Evolutionary conservation across 2,113 vertebrate genomes (phyloP), one percentile per base, ranked within the genome.

Genomic region (Notothenia rossii): DNA sequence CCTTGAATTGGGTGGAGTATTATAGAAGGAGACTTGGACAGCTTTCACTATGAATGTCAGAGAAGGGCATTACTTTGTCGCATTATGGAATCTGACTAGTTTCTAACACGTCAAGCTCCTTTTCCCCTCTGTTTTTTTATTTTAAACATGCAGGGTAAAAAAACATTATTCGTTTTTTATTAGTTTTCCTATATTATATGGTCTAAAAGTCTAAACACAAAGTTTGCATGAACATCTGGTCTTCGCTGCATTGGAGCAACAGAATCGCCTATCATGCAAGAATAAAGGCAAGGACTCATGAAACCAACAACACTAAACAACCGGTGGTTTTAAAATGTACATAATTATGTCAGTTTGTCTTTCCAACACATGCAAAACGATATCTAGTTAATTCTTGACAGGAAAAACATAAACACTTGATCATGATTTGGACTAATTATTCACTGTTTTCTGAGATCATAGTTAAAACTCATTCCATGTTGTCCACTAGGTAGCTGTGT

Each of bases 1-100:
- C 80, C 85, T 89, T 13, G 78, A 88, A 89, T 79, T 88, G 77
- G 79, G 79, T 91, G 29, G 71, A 79, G 68, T 82, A 75, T 83
- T 89, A 84, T 48, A 51, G 20, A 15, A 20, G 50, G 14, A 48
- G 33, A 66, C 53, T 80, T 83, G 67, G 71, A 74, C 66, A 77
- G 33, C 40, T 50, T 74, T 86, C 17, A 20, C 58, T 65, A 67
- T 71, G 62, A 86, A 80, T 87, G 81, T 92, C 92, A 91, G 85
- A 80, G 80, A 79, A 68, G 86, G 92, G 88, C 92, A 93, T 92
- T 92, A 91, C 17, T 18, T 77, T 62, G 12, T 85, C 77, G 67
- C 29, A 78, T 17, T 79, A 54, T 81, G 87, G 49, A 82, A 80
- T 82, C 68, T 49, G 63, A 79, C 45, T 25, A 56, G 1, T 75